These are phyloP conservation scores for Adelognathus sp. DNA, from an alignment of 2,888 invertebrate genomes.

Conservation along the genomic window DNA sequence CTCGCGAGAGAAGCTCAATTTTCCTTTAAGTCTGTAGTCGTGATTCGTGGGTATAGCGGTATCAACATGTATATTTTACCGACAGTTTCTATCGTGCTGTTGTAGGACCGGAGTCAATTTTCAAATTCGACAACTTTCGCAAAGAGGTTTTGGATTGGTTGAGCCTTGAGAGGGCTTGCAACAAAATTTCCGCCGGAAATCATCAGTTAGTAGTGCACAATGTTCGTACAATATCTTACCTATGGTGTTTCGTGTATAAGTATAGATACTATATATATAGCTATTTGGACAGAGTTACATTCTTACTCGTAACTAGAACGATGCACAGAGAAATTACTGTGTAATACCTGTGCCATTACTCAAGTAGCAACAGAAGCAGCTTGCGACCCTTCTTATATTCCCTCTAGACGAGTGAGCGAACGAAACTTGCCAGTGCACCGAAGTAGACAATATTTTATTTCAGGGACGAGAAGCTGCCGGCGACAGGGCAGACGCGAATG, in stretches of 20 bases:
- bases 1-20: slow-evolving; percentile 1
- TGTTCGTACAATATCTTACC: too few species aligned
- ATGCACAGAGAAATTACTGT: background rate
- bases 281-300: background rate
- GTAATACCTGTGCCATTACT: slow-evolving; percentile 1
- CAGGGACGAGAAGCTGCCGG: slow-evolving; percentile 16
- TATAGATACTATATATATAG: background rate
- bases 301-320: background rate
- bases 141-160: background rate
- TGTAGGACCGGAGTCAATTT: slow-evolving; percentile 21
- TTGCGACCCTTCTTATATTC: slow-evolving; percentile 15
- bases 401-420: slow-evolving; percentile 20
- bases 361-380: slow-evolving; percentile 12
- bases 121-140: slow-evolving; percentile 29
- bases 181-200: slow-evolving; percentile 7
- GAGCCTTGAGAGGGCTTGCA: background rate
- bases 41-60: background rate
- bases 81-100: background rate
- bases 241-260: background rate
- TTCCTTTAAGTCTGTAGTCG: slow-evolving; percentile 35
- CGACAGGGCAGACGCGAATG: slow-evolving; percentile 6
- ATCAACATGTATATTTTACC: background rate
- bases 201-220: too few species aligned
- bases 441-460: slow-evolving; percentile 42
- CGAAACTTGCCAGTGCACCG: slow-evolving; percentile 8